phyloP scores from a whole-genome alignment of 2,888 invertebrate species.

The Xestia sexstrigata region DNA sequence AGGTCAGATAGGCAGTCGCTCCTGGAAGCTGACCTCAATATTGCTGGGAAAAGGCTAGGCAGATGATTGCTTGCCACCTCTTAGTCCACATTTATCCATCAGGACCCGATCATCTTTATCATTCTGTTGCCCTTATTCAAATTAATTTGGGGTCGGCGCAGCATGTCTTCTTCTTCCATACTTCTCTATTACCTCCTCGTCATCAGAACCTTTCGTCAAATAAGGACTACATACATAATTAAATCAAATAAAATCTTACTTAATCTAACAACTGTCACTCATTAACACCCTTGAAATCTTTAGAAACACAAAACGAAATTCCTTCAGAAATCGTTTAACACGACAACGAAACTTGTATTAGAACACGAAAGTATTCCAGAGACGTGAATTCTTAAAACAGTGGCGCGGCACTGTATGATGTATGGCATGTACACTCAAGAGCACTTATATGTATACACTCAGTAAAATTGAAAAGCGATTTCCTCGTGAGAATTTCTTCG shows the following conservation, averaged over 20 bases:
- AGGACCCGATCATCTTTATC: no score
- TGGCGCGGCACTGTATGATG: conserved; percentile 48
- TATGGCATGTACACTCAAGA: not conserved
- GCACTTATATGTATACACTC: not conserved
- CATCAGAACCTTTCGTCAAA: not conserved
- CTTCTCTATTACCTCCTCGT: no score
- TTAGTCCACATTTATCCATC: no score
- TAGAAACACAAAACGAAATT: not conserved
- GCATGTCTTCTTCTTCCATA: no score
- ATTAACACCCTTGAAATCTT: not conserved
- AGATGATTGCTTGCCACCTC: no score
- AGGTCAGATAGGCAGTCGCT: no score
- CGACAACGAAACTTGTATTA: conserved; percentile 39
- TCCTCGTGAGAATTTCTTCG: no score
- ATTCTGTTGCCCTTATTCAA: no score
- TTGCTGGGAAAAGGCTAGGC: no score
- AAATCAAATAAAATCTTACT: not conserved
- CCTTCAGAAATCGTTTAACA: not conserved
- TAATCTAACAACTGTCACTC: not conserved
- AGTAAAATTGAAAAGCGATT: not conserved
- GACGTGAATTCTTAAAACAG: conserved; percentile 59
- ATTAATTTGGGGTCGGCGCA: no score
- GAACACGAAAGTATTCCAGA: conserved; percentile 52
- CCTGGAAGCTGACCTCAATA: no score
- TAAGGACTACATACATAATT: not conserved